Evolutionary conservation across 1,140 invertebrate species (phyloP), one percentile per base, ranked within the genome.

Genomic region (Telenomus remus): DNA sequence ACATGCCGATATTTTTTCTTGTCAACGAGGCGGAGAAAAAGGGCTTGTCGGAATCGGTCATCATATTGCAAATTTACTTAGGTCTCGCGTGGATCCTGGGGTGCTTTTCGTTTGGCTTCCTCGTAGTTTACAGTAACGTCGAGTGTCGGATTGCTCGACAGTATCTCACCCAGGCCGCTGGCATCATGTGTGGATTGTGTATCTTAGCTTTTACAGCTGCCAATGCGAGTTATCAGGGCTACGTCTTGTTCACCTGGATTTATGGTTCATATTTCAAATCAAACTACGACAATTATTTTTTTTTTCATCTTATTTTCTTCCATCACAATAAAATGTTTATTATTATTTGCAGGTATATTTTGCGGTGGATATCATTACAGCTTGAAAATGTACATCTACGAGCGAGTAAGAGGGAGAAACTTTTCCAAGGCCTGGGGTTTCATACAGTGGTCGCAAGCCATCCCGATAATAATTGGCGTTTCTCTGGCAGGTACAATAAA

Each of bases 351-450:
- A 92, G 92, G 93, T 14, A 92, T 95, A 65, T 94, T 94, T 84
- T 94, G 92, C 82, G 93, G 93, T 15, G 95, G 94, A 7, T 95
- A 95, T 87, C 93, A 95, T 82, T 96, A 96, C 81, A 94, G 94
- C 10, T 88, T 96, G 19, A 96, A 96, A 85, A 95, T 96, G 92
- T 95, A 95, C 86, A 95, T 94, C 0, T 95, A 96, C 80, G 95
- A 96, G 84, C 90, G 94, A 73, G 94, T 96, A 7, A 88, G 94
- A 39, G 94, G 94, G 0, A 90, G 94, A 63, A 94, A 96, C 84
- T 96, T 96, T 85, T 93, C 95, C 0, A 89, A 94, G 57, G 95
- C 95, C 0, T 97, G 95, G 95, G 94, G 94, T 48, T 96, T 95
- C 84, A 92, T 96, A n/a, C 95, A 95, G 84, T 95, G 93, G 79